Evolutionary conservation across 2,888 invertebrate genomes (phyloP).

Genomic region (Ophion costatus): DNA sequence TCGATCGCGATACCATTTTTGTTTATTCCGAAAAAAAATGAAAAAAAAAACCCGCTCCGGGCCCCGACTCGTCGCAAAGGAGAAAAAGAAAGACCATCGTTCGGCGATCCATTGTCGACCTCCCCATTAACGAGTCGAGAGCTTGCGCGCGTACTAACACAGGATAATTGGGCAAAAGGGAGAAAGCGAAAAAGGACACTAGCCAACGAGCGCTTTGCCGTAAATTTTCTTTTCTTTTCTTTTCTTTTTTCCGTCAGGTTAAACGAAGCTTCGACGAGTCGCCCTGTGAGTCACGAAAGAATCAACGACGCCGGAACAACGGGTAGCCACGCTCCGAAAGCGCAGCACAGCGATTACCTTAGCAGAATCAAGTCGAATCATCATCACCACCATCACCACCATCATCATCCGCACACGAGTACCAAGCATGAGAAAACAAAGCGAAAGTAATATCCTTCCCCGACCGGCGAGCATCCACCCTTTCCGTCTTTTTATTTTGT

Average conservation of each 20-base stretch:
- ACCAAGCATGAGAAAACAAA: constrained; percentile 81
- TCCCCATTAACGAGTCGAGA: no score
- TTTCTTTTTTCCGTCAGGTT: constrained; percentile 75
- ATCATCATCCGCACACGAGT: constrained; percentile 77
- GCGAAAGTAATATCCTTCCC: constrained; percentile 76
- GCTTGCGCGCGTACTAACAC: no score
- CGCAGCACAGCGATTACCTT: constrained; percentile 73
- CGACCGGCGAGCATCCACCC: constrained; percentile 52
- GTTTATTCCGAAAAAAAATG: no score
- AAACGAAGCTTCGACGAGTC: constrained; percentile 80
- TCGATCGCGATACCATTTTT: neutral
- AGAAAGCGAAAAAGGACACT: neutral
- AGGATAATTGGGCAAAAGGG: no score
- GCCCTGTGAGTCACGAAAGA: constrained; percentile 75
- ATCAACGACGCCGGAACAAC: constrained; percentile 72
- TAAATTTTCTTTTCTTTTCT: constrained; percentile 64
- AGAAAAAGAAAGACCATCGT: constrained; percentile 6
- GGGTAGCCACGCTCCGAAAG: constrained; percentile 74
- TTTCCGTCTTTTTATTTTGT: constrained; percentile 28
- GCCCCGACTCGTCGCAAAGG: neutral
- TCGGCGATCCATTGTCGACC: neutral
- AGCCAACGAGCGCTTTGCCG: constrained; percentile 30
- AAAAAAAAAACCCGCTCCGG: constrained; percentile 1
- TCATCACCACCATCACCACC: constrained; percentile 66
- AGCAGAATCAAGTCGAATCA: constrained; percentile 75